Evolutionary conservation across 2,888 invertebrate species (phyloP).

Genomic region (Pheosia tremula): DNA sequence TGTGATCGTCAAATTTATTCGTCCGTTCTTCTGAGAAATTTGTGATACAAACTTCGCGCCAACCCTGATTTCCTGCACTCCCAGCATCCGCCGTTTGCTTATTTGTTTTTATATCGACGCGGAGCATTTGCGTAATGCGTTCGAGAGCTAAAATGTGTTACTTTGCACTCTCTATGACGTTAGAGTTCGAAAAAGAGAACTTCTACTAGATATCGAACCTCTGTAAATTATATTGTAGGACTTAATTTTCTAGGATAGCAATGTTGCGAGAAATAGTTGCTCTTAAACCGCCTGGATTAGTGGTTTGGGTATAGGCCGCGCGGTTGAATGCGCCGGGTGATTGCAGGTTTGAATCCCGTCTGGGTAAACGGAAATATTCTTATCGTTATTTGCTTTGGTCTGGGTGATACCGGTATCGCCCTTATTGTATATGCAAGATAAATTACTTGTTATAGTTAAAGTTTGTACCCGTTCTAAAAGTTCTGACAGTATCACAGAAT

Average conservation of each 20-base stretch:
- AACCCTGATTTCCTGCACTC: conserved; percentile 61
- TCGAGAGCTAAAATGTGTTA: conserved; percentile 31
- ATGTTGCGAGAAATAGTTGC: neutral
- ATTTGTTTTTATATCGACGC: conserved; percentile 59
- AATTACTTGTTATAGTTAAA: too few relatives aligned
- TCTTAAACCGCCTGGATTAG: neutral
- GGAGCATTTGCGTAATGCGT: conserved; percentile 46
- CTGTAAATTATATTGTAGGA: neutral
- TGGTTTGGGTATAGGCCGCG: neutral
- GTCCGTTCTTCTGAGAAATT: neutral
- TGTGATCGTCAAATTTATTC: too few relatives aligned
- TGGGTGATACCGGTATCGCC: too few relatives aligned
- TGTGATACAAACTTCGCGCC: conserved; percentile 18
- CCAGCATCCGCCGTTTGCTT: conserved; percentile 62
- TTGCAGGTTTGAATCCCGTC: too few relatives aligned
- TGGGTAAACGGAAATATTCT: too few relatives aligned
- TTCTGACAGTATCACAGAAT: too few relatives aligned
- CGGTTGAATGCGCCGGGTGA: too few relatives aligned
- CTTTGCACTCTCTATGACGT: conserved; percentile 1
- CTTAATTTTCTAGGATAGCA: neutral
- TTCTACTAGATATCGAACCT: neutral
- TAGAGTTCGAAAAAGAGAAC: neutral
- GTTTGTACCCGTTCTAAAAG: too few relatives aligned
- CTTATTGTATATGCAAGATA: too few relatives aligned
- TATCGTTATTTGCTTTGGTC: too few relatives aligned